Base-by-base conservation (phyloP, 2,888 invertebrate genomes). In the Melolontha melolontha region DNA sequence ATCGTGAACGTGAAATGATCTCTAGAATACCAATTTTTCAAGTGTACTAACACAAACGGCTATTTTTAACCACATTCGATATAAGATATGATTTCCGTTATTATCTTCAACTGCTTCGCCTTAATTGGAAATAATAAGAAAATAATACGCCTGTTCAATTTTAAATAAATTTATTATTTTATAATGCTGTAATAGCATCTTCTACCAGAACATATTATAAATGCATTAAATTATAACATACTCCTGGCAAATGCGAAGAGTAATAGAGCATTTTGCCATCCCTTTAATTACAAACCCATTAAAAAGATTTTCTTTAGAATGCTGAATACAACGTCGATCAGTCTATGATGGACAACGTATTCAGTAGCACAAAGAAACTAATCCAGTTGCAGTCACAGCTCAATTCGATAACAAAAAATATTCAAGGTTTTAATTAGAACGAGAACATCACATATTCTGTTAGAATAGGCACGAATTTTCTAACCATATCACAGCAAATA, bases 371-470 rank as follows among this genome's bases (percentile, higher is more conserved):
- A 41, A 59, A 59, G n/a, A 41, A 27, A 42, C 17, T 22, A 59
- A 59, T 40, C 51, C 76, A 75, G 80, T 82, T 82, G 82, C 82
- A 82, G 82, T 82, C 82, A 82, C 82, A 82, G 82, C 82, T 81
- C 80, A 81, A 75, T 75, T 75, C 71, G 72, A 57, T 47, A 40
- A 59, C 59, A 72, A 69, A 64, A 67, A 70, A 68, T 64, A 68
- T 73, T 71, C 69, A 68, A 69, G n/a, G 67, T 69, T 70, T 68
- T 12, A 17, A 47, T n/a, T 17, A 69, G 74, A 76, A 72, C 73
- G 73, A 75, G 72, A 76, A 70, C 71, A 70, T 71, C 77, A 76
- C 77, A 79, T 78, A 49, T 49, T 75, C 76, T 76, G 79, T 80
- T 79, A 80, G 79, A 79, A 79, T 79, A 80, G 80, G 80, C 80